These are phyloP conservation scores for Rambutsinella grinnellia DNA, from an alignment of 2,888 invertebrate species.

Conservation along the genomic window DNA sequence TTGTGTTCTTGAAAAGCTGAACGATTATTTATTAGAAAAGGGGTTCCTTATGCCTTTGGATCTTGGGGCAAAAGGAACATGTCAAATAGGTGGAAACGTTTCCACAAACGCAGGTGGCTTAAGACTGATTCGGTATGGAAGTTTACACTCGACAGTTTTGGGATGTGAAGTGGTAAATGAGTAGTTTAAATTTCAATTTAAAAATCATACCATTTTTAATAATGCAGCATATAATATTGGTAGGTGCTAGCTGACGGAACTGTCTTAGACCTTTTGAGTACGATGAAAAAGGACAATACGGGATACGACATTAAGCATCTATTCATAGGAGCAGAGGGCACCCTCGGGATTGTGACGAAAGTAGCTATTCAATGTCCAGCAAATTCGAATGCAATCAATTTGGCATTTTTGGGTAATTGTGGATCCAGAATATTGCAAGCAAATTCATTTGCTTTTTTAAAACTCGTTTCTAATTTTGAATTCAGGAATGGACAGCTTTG, in stretches of 20 bases:
- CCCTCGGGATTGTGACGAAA: conserved; percentile 93
- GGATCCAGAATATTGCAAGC: not conserved
- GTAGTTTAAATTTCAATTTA: not conserved
- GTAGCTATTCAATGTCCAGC: conserved; percentile 92
- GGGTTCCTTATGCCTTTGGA: conserved; percentile 96
- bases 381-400: conserved; percentile 83
- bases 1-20: conserved; percentile 89
- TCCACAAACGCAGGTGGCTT: conserved; percentile 77
- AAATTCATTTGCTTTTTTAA: too few relatives aligned
- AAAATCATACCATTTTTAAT: conserved; percentile 2
- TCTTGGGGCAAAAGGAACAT: conserved; percentile 93
- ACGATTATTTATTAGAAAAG: conserved; percentile 78
- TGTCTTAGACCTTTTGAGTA: conserved; percentile 85
- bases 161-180: conserved; percentile 90
- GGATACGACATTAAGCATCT: conserved; percentile 97
- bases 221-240: not conserved
- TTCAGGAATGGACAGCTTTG: conserved; percentile 82
- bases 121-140: conserved; percentile 93
- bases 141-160: conserved; percentile 89
- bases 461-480: too few relatives aligned
- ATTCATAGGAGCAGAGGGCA: conserved; percentile 98
- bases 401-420: conserved; percentile 87
- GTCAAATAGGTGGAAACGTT: not conserved
- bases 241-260: conserved; percentile 89
- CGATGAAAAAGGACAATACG: conserved; percentile 96